phyloP scores from a whole-genome alignment of 2,888 invertebrate genomes.

The Pristionchus mayeri region DNA sequence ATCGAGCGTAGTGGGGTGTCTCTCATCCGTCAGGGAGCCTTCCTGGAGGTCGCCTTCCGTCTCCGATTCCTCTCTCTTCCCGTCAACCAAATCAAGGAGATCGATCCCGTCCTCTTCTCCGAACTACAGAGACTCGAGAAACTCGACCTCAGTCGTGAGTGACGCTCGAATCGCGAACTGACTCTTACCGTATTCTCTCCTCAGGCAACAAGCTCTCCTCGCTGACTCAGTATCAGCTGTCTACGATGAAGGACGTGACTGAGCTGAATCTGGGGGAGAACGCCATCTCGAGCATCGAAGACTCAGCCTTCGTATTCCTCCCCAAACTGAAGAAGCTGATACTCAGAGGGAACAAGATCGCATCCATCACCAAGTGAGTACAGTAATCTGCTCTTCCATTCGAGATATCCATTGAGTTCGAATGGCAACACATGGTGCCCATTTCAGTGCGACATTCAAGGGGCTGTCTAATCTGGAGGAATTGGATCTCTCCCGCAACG shows the following conservation, averaged over 20 bases:
- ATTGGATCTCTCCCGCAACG: slow-evolving; percentile 69
- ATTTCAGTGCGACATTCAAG: slow-evolving; percentile 65
- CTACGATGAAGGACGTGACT: slow-evolving; percentile 72
- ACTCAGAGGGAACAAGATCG: slow-evolving; percentile 77
- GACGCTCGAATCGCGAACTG: too few species aligned
- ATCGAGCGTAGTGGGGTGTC: slow-evolving; percentile 62
- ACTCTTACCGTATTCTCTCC: not conserved
- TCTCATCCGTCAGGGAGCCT: slow-evolving; percentile 62
- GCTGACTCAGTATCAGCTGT: slow-evolving; percentile 74
- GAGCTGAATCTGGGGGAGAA: slow-evolving; percentile 69
- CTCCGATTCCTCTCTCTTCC: slow-evolving; percentile 62
- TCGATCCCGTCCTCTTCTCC: slow-evolving; percentile 62
- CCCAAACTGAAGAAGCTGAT: slow-evolving; percentile 73
- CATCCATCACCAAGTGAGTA: slow-evolving; percentile 61
- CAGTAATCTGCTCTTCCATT: slow-evolving; percentile 1
- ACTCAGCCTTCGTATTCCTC: slow-evolving; percentile 63
- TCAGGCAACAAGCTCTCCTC: slow-evolving; percentile 77
- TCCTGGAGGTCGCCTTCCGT: slow-evolving; percentile 56
- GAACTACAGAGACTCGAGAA: slow-evolving; percentile 58
- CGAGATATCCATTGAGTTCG: not conserved
- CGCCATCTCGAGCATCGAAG: slow-evolving; percentile 61
- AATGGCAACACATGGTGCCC: not conserved
- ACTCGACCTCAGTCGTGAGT: slow-evolving; percentile 64
- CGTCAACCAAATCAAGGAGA: slow-evolving; percentile 67
- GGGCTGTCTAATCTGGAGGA: slow-evolving; percentile 76